A percentile compares a stretch with the other conserved stretches of the same genome.
Conservation (phyloP, 2,888 invertebrate genomes). For the Anagyrus pseudococci region DNA sequence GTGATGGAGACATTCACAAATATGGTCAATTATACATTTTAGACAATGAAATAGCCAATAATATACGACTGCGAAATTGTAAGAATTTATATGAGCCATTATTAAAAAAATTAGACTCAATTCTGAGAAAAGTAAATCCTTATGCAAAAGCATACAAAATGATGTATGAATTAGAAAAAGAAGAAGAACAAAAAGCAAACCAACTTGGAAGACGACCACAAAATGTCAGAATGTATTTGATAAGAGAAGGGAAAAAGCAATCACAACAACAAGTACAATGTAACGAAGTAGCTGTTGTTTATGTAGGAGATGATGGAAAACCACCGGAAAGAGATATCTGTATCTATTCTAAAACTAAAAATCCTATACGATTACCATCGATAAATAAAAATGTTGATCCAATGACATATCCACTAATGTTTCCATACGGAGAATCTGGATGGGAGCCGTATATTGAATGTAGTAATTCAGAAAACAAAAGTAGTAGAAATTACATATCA, state of each 20-base stretch:
- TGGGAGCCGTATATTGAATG: background rate
- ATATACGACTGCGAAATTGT: background rate
- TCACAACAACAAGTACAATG: background rate
- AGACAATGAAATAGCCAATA: constrained; percentile 11
- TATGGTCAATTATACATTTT: constrained; percentile 20
- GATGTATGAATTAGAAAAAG: constrained; percentile 21
- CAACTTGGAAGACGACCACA: background rate
- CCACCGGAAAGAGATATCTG: constrained; percentile 2
- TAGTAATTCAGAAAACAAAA: background rate
- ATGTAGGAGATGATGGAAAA: constrained; percentile 2
- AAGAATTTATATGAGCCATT: background rate
- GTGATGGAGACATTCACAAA: background rate
- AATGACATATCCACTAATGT: background rate
- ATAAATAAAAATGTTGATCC: constrained; percentile 11
- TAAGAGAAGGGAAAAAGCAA: background rate
- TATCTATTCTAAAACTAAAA: constrained; percentile 2
- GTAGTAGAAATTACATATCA: background rate
- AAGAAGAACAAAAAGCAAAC: constrained; percentile 5
- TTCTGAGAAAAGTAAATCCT: constrained; percentile 5
- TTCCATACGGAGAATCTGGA: background rate
- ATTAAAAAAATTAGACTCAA: background rate
- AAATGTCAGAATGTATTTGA: background rate
- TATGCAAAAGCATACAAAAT: constrained; percentile 18
- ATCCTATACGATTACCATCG: background rate
- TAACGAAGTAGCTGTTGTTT: constrained; percentile 6